Percentiles rank a stretch among this genome's conserved stretches.
phyloP scores from a whole-genome alignment of 1,140 invertebrate genomes.

The Bombus impatiens region DNA sequence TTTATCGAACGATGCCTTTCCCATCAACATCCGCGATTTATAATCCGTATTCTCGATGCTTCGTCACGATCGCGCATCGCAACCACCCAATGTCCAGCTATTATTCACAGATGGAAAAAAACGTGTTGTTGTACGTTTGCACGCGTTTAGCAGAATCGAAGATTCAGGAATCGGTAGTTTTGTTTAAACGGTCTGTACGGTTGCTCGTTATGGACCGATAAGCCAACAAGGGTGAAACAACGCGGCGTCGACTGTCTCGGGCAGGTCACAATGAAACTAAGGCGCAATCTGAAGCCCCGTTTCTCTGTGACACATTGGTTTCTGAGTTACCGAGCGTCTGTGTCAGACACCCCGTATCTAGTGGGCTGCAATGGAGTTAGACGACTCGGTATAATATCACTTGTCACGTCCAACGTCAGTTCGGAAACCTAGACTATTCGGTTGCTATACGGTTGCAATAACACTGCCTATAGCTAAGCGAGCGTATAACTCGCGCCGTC shows the following conservation, averaged over 20 bases:
- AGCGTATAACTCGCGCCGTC: conserved; percentile 8
- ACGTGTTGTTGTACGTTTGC: background rate
- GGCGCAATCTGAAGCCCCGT: conserved; percentile 47
- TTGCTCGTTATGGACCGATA: background rate
- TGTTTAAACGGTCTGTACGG: background rate
- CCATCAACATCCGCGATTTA: conserved; percentile 70
- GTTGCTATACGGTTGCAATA: conserved; percentile 33
- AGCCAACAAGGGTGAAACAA: background rate
- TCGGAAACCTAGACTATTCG: conserved; percentile 53
- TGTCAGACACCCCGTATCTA: conserved; percentile 66
- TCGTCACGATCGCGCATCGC: conserved; percentile 64
- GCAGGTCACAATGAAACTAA: conserved; percentile 59
- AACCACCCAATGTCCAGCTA: conserved; percentile 50
- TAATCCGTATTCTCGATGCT: conserved; percentile 71
- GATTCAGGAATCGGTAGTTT: background rate
- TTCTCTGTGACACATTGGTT: conserved; percentile 66
- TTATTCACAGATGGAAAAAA: background rate
- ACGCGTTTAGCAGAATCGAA: background rate
- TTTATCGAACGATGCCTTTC: conserved; percentile 74
- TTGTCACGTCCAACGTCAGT: conserved; percentile 73
- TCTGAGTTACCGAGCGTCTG: conserved; percentile 73
- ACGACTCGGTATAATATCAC: conserved; percentile 74
- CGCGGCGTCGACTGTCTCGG: conserved; percentile 47
- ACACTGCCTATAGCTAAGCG: conserved; percentile 1
- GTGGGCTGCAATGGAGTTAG: conserved; percentile 51